Base-by-base conservation (phyloP, 2,888 invertebrate genomes). In the Andrena minutula region DNA sequence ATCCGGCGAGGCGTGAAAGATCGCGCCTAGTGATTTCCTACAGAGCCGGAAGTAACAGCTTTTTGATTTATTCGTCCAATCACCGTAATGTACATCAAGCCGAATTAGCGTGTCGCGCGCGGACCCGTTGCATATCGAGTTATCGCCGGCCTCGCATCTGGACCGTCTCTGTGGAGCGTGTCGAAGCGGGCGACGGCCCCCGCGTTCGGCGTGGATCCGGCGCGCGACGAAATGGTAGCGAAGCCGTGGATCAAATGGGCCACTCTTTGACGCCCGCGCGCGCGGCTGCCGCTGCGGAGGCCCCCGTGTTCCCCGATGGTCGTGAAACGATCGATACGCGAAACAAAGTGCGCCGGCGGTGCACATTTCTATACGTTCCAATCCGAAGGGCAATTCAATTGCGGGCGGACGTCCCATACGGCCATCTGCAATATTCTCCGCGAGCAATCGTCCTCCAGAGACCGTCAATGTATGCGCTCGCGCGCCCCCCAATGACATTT, bases 321-420 rank as follows among this genome's bases (percentile, higher is more conserved):
- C 83, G 79, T 84, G 84, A 83, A 41, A 86, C 87, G 87, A 89
- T 89, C 88, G 88, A 89, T 89, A 87, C 82, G 69, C 84, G 88
- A 89, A 89, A 90, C 89, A 90, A 89, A 89, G 88, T 88, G 81
- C 82, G 78, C 82, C 35, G 79, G 72, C 82, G 30, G 87, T 86
- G 84, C 86, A 79, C 88, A 87, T 87, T 89, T 90, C 88, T 90
- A 87, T 88, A 89, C 88, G 84, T 91, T 90, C 86, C 86, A 90
- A 90, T 91, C 88, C 90, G 89, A 86, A 90, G 86, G 90, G 89
- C 91, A 88, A 91, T 91, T 91, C 91, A 91, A 91, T 91, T 91
- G 91, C 88, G 88, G 41, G 90, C 87, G 86, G 85, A 83, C 87
- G 86, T 89, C 91, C 91, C 90, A 84, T 85, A 90, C 89, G 90